Base-by-base conservation (phyloP, 2,797 vertebrate genomes). In the Pempheris klunzingeri region DNA sequence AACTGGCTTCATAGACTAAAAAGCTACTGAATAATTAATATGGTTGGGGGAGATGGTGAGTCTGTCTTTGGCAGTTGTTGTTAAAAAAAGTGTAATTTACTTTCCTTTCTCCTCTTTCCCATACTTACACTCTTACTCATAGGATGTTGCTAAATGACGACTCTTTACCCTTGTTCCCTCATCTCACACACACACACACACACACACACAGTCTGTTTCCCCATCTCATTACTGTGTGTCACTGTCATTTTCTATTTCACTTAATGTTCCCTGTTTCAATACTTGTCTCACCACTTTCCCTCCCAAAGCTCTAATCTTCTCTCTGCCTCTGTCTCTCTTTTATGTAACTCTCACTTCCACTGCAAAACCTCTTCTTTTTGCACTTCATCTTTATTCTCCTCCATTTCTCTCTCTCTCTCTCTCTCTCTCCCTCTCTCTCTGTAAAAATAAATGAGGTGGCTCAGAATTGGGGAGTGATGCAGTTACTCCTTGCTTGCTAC, bases 381-480 rank as follows among this genome's bases (percentile, higher is more conserved):
- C 38, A 20, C 47, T 50, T 22, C n/a, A 43, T 69, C 62, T 30
- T 41, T 57, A 36, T 49, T 32, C 28, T 41, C 10, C 59, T 38
- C 54, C 22, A 36, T 50, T 3, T 60, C 26, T 58, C 44, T 38
- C 3, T 57, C n/a, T 58, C 46, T 39, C 3, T 8, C 3, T 44
- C 17, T 44, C 43, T 44, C 43, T 20, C 44, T 58, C n/a, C 47
- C 43, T 38, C 3, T 5, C 9, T 50, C 41, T 46, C 52, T 39
- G 4, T 78, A 58, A 43, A 59, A 79, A 62, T 72, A 73, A 74
- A 77, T 62, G 74, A 71, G 54, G 46, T 36, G 10, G 39, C 53
- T 74, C 28, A 60, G 46, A 69, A 47, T 67, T 41, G 54, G 50
- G 68, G 46, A 22, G 54, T 38, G 57, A 53, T 57, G 66, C 52